phyloP scores from a whole-genome alignment of 2,113 vertebrate genomes.

The Pavo muticus region DNA sequence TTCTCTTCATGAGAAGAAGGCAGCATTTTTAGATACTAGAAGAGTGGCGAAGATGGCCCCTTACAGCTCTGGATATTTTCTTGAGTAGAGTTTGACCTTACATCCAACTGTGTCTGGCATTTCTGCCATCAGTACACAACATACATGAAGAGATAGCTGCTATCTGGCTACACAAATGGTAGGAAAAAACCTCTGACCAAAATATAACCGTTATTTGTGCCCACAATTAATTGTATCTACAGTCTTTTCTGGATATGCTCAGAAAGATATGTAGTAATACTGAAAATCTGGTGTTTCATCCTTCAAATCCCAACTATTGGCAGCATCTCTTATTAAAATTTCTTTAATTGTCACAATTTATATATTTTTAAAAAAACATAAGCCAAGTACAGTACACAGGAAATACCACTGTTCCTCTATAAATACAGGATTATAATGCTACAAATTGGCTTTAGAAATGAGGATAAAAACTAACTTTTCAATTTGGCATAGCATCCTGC shows the following conservation, averaged over 20 bases:
- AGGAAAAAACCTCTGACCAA: not conserved
- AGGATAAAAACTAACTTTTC: not conserved
- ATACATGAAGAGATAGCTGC: not conserved
- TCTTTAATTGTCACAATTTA: not conserved
- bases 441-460: not conserved
- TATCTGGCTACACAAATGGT: not conserved
- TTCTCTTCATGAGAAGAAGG: not conserved
- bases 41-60: not conserved
- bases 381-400: not conserved
- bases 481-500: not conserved
- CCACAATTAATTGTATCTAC: not conserved
- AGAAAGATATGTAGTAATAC: not conserved
- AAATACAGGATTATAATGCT: not conserved
- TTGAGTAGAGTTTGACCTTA: not conserved
- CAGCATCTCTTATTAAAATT: not conserved
- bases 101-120: not conserved
- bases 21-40: not conserved
- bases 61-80: not conserved
- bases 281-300: not conserved
- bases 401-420: not conserved
- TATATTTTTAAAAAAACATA: not conserved
- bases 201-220: not conserved
- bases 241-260: not conserved
- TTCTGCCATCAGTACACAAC: not conserved
- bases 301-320: not conserved